A percentile compares a stretch with the other conserved stretches of the same genome.
These are phyloP conservation scores for Drosophila eohydei DNA, from an alignment of 2,888 invertebrate species.

Conservation along the genomic window DNA sequence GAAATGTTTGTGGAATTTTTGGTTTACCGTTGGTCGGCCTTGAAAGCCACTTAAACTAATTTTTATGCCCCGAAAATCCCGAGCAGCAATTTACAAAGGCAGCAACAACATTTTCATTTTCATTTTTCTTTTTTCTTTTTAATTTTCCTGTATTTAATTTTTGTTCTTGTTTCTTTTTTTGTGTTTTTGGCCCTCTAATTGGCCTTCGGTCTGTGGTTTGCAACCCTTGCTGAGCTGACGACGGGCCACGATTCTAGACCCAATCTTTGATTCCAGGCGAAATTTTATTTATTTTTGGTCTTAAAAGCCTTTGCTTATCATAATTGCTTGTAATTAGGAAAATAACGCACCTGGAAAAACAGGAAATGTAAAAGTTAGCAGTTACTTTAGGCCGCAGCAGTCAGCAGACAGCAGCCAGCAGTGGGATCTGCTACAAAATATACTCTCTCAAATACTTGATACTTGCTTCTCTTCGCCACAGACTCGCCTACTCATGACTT, in stretches of 20 bases:
- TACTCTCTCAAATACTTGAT: neutral
- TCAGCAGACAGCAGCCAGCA: neutral
- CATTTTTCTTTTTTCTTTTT: conserved; percentile 37
- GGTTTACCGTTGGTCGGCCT: conserved; percentile 47
- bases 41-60: conserved; percentile 61
- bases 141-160: conserved; percentile 14
- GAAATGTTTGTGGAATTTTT: conserved; percentile 26
- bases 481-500: conserved; percentile 86
- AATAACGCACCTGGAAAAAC: conserved; percentile 15
- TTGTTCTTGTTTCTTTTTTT: neutral
- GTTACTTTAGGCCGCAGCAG: neutral
- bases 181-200: conserved; percentile 40
- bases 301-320: conserved; percentile 53
- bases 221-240: conserved; percentile 45
- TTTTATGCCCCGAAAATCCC: conserved; percentile 41
- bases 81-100: conserved; percentile 46
- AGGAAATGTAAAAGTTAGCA: conserved; percentile 10
- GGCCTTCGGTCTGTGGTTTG: conserved; percentile 49
- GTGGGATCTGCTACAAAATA: neutral
- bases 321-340: conserved; percentile 58
- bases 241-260: conserved; percentile 2
- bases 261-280: conserved; percentile 37
- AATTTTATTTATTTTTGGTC: conserved; percentile 49
- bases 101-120: conserved; percentile 53
- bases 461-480: conserved; percentile 68